Evolutionary conservation across 2,797 vertebrate genomes (phyloP).

Genomic region (Rhincodon typus): DNA sequence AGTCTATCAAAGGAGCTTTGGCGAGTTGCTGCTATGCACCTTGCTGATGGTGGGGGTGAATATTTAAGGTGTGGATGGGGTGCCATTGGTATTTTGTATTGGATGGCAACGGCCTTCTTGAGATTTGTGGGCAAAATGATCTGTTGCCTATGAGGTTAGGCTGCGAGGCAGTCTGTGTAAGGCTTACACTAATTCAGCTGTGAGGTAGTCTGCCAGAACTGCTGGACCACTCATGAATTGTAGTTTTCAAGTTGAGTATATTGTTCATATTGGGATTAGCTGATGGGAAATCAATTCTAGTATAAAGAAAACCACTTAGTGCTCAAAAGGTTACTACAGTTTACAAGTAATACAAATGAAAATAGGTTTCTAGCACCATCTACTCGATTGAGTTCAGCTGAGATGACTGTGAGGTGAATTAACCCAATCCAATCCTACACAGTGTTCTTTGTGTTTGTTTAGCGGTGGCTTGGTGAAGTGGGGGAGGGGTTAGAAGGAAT

Average conservation of each 20-base stretch:
- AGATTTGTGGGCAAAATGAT: not conserved
- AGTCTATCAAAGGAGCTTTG: not conserved
- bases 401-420: conserved; percentile 29
- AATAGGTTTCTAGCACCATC: conserved; percentile 19
- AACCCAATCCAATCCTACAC: not conserved
- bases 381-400: conserved; percentile 27
- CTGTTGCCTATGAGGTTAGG: not conserved
- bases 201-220: conserved; percentile 4
- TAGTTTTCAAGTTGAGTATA: conserved; percentile 17
- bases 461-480: not conserved
- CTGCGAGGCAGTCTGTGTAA: not conserved
- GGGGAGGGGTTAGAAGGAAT: not conserved
- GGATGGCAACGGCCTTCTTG: not conserved
- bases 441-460: conserved; percentile 25
- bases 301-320: conserved; percentile 35
- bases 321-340: conserved; percentile 28
- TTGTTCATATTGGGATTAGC: conserved; percentile 32
- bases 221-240: not conserved
- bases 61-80: not conserved
- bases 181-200: not conserved
- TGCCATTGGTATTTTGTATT: not conserved
- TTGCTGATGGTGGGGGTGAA: not conserved
- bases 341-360: conserved; percentile 35
- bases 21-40: not conserved
- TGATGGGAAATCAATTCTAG: conserved; percentile 34